Conservation (phyloP, 1,140 invertebrate species). For the Pemphigus obesinymphae region DNA sequence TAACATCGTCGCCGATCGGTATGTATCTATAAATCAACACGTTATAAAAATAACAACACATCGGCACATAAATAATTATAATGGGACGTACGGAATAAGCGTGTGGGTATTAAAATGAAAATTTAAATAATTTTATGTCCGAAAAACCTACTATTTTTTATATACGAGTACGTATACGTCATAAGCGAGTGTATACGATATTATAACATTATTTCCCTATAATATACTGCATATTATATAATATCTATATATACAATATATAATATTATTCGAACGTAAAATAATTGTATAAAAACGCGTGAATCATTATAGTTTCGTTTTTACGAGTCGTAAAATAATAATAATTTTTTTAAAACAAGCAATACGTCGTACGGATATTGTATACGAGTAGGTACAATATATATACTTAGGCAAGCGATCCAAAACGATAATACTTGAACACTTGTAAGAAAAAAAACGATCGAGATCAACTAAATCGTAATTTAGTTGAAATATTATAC, state of each 20-base stretch:
- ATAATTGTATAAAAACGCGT: background rate
- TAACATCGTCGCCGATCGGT: background rate
- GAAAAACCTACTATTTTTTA: background rate
- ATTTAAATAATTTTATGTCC: slow-evolving; percentile 6
- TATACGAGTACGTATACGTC: background rate
- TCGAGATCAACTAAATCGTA: background rate
- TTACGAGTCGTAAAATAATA: background rate
- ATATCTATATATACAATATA: background rate
- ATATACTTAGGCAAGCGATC: too few species aligned
- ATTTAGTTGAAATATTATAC: background rate
- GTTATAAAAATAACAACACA: background rate
- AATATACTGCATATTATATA: background rate
- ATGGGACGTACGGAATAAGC: background rate
- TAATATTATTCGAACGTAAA: background rate
- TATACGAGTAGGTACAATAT: too few species aligned
- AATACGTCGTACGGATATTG: too few species aligned
- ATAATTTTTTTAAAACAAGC: too few species aligned
- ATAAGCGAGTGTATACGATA: background rate
- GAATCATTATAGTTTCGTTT: background rate
- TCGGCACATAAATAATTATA: background rate
- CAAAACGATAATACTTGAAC: too few species aligned
- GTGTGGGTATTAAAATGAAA: background rate
- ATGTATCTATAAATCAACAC: background rate
- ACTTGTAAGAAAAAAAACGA: background rate
- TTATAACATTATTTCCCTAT: too few species aligned